A percentile compares a stretch with the other conserved stretches of the same genome.
These are phyloP conservation scores for Cyclargus thomasi DNA, from an alignment of 1,140 invertebrate species.

Conservation along the genomic window DNA sequence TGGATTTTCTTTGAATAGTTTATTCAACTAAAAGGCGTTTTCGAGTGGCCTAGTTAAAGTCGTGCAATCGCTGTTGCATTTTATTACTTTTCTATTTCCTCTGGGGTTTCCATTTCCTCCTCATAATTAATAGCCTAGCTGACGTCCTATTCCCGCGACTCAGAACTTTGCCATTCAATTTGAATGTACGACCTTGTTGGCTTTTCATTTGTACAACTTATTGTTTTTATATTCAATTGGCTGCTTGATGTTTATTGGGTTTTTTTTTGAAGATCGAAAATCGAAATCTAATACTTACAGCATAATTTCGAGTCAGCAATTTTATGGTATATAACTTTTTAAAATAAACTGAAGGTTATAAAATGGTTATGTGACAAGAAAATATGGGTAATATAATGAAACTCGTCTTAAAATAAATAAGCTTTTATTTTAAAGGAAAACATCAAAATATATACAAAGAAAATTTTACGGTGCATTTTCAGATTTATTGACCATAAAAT, in stretches of 20 bases:
- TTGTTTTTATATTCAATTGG: conserved; percentile 18
- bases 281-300: too few relatives aligned
- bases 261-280: neutral
- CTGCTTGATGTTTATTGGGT: neutral
- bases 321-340: too few relatives aligned
- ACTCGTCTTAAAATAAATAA: neutral
- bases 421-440: neutral
- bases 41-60: conserved; percentile 33
- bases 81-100: conserved; percentile 73
- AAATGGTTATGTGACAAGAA: neutral
- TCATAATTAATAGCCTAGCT: conserved; percentile 71
- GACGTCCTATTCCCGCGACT: conserved; percentile 59
- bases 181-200: conserved; percentile 54
- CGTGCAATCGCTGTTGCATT: conserved; percentile 70
- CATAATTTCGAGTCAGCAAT: too few relatives aligned
- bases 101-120: conserved; percentile 71
- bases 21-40: conserved; percentile 25
- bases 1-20: neutral
- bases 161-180: conserved; percentile 65
- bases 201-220: conserved; percentile 29
- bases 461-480: conserved; percentile 58
- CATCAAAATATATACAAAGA: conserved; percentile 43
- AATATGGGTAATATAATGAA: neutral
- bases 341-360: too few relatives aligned
- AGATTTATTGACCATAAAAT: conserved; percentile 61